phyloP scores from a whole-genome alignment of 2,888 invertebrate species.

The Microdon myrmicae region DNA sequence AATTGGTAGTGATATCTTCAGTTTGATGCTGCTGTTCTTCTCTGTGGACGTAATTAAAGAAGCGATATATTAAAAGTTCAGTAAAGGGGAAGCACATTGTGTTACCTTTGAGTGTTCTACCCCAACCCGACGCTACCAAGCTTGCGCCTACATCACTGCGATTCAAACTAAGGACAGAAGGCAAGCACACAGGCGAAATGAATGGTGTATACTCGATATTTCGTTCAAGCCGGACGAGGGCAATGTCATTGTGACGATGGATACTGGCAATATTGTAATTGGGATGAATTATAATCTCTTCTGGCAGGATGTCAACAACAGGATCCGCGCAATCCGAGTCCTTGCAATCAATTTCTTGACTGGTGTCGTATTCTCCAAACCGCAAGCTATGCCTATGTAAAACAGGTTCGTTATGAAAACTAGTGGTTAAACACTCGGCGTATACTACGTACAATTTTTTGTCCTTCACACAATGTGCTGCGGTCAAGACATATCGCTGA shows the following conservation, averaged over 20 bases:
- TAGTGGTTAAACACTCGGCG: no score
- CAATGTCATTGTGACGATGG: constrained; percentile 76
- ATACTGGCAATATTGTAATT: constrained; percentile 69
- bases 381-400: constrained; percentile 54
- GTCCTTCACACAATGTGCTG: constrained; percentile 30
- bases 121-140: constrained; percentile 71
- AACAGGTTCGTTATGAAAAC: no score
- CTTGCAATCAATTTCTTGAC: constrained; percentile 58
- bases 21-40: constrained; percentile 24
- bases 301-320: constrained; percentile 71
- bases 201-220: constrained; percentile 69
- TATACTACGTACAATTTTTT: constrained; percentile 31
- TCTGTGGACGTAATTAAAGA: constrained; percentile 6
- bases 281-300: constrained; percentile 72
- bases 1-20: constrained; percentile 66
- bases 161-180: constrained; percentile 56
- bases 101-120: constrained; percentile 67
- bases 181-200: constrained; percentile 71
- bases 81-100: background rate
- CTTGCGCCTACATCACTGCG: constrained; percentile 60
- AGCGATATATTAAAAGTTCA: background rate
- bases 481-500: constrained; percentile 35
- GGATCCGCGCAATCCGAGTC: constrained; percentile 70
- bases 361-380: constrained; percentile 58
- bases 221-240: constrained; percentile 71